Evolutionary conservation across 2,797 vertebrate genomes (phyloP).

Genomic region (Kryptopterus vitreolus): DNA sequence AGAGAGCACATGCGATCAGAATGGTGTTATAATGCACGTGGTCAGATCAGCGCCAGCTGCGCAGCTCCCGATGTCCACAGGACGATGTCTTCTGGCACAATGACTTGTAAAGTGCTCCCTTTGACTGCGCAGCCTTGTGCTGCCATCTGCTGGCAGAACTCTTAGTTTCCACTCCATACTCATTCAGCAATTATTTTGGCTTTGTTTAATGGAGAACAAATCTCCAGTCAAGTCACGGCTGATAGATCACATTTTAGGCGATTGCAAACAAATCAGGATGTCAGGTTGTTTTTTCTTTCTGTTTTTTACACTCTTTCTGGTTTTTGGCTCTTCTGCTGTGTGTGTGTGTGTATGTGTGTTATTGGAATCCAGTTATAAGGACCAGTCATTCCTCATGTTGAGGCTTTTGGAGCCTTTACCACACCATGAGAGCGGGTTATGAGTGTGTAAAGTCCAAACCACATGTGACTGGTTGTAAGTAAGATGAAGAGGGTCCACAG

Average conservation of each 20-base stretch:
- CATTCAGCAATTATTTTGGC: not conserved
- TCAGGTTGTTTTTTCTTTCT: not conserved
- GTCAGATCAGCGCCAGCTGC: too few relatives aligned
- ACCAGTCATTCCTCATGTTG: constrained; percentile 42
- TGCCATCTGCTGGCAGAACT: too few relatives aligned
- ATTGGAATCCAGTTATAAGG: constrained; percentile 4
- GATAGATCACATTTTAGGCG: not conserved
- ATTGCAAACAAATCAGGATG: not conserved
- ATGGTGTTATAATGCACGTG: too few relatives aligned
- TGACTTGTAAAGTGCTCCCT: too few relatives aligned
- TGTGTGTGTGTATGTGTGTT: constrained; percentile 7
- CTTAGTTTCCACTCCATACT: not conserved
- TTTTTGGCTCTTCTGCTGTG: not conserved
- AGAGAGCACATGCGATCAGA: too few relatives aligned
- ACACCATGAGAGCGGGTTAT: constrained; percentile 27
- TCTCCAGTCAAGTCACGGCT: not conserved
- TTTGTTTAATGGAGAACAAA: not conserved
- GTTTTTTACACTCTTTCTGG: not conserved
- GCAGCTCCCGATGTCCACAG: too few relatives aligned
- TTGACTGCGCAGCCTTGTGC: too few relatives aligned
- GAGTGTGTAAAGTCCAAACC: constrained; percentile 24
- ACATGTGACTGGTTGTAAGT: constrained; percentile 50
- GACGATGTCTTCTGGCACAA: too few relatives aligned
- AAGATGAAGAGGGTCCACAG: constrained; percentile 43
- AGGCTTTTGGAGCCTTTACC: constrained; percentile 14